phyloP scores from a whole-genome alignment of 2,888 invertebrate species.

The Cynaeus angustus region DNA sequence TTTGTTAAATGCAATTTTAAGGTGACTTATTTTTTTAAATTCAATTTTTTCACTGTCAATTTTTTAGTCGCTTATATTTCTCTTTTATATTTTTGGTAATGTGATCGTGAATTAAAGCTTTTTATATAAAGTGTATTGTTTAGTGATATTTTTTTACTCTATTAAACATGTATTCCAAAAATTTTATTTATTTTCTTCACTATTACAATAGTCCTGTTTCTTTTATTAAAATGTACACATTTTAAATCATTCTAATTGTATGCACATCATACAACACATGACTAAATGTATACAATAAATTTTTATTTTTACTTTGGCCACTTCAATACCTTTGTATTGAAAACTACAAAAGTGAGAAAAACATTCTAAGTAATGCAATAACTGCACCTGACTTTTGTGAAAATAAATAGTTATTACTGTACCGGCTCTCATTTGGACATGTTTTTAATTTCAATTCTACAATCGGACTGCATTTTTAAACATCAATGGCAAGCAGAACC shows the following conservation, averaged over 20 bases:
- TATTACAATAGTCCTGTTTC: conserved; percentile 1
- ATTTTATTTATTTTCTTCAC: conserved; percentile 29
- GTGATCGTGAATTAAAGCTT: conserved; percentile 71
- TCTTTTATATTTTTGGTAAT: conserved; percentile 68
- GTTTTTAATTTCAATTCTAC: too few relatives aligned
- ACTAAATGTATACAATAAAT: conserved; percentile 31
- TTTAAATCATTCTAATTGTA: conserved; percentile 24
- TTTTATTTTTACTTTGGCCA: conserved; percentile 30
- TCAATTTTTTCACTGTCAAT: conserved; percentile 60
- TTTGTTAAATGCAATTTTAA: conserved; percentile 55
- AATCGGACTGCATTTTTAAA: too few relatives aligned
- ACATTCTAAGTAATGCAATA: neutral
- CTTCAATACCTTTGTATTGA: conserved; percentile 17
- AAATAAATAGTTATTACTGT: neutral
- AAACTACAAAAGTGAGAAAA: neutral
- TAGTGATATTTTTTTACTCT: conserved; percentile 72
- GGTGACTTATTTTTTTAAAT: conserved; percentile 57
- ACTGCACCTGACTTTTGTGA: neutral
- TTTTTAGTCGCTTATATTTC: conserved; percentile 61
- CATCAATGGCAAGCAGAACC: too few relatives aligned
- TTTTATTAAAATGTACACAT: conserved; percentile 18
- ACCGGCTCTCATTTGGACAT: too few relatives aligned
- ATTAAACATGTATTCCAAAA: conserved; percentile 70
- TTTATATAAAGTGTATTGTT: conserved; percentile 71
- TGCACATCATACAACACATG: conserved; percentile 33